phyloP scores from a whole-genome alignment of 35 echinoderm and acorn worm genomes.

The Eucidaris tribuloides region DNA sequence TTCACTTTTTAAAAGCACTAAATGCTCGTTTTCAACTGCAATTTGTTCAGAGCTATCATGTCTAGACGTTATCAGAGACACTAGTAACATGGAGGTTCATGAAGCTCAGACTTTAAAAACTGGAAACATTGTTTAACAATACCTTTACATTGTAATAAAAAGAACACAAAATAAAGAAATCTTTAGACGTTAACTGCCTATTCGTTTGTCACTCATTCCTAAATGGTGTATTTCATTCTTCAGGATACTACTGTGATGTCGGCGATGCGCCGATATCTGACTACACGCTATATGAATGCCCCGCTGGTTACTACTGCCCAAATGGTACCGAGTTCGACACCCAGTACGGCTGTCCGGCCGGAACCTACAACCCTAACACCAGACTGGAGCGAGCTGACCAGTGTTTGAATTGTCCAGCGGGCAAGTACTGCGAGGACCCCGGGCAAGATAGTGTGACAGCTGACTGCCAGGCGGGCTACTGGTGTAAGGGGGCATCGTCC shows the following conservation, averaged over 20 bases:
- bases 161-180: no score
- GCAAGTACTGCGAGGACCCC: slow-evolving; percentile 77
- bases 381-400: slow-evolving; percentile 68
- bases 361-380: slow-evolving; percentile 58
- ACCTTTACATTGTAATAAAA: no score
- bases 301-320: slow-evolving; percentile 77
- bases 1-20: no score
- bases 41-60: no score
- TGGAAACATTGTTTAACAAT: no score
- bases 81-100: no score
- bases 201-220: no score
- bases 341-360: slow-evolving; percentile 81
- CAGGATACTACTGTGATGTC: slow-evolving; percentile 93
- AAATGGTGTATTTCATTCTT: no score
- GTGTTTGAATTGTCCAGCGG: slow-evolving; percentile 74
- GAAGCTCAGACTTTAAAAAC: no score
- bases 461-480: slow-evolving; percentile 83
- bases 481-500: slow-evolving; percentile 73
- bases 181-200: no score
- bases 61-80: no score
- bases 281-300: slow-evolving; percentile 77
- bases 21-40: no score
- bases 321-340: slow-evolving; percentile 88
- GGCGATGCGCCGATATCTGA: slow-evolving; percentile 79
- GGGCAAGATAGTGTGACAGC: slow-evolving; percentile 39